Evolutionary conservation across 1,140 invertebrate species (phyloP).

Genomic region (Magallana gigas): DNA sequence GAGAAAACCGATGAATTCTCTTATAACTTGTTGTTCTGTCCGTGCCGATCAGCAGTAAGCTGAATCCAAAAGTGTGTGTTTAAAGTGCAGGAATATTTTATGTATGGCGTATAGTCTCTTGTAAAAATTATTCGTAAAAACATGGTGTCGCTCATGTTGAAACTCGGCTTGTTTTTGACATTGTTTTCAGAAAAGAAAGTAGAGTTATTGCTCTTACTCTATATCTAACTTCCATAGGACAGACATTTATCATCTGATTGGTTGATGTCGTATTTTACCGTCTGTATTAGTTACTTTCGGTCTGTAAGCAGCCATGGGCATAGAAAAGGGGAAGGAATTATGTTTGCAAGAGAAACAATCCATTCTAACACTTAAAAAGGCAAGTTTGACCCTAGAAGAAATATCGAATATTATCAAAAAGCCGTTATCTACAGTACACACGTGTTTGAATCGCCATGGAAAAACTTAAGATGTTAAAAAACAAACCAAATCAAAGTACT

Average conservation of each 20-base stretch:
- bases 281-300: slow-evolving; percentile 10
- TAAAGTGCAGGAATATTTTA: no score
- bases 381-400: not conserved
- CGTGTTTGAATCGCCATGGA: no score
- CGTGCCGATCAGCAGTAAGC: no score
- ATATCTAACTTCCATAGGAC: not conserved
- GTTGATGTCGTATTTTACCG: not conserved
- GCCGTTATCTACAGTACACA: not conserved
- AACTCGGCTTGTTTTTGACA: not conserved
- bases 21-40: no score
- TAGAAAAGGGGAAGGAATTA: not conserved
- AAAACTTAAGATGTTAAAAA: not conserved
- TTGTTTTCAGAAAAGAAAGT: not conserved
- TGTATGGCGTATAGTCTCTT: not conserved
- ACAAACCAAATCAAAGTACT: no score
- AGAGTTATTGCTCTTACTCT: not conserved
- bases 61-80: no score
- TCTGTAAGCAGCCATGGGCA: not conserved
- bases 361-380: not conserved
- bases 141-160: not conserved
- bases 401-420: not conserved
- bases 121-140: not conserved
- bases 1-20: no score
- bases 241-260: not conserved
- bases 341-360: not conserved